Evolutionary conservation across 2,113 vertebrate genomes (phyloP).

Genomic region (Passer domesticus): DNA sequence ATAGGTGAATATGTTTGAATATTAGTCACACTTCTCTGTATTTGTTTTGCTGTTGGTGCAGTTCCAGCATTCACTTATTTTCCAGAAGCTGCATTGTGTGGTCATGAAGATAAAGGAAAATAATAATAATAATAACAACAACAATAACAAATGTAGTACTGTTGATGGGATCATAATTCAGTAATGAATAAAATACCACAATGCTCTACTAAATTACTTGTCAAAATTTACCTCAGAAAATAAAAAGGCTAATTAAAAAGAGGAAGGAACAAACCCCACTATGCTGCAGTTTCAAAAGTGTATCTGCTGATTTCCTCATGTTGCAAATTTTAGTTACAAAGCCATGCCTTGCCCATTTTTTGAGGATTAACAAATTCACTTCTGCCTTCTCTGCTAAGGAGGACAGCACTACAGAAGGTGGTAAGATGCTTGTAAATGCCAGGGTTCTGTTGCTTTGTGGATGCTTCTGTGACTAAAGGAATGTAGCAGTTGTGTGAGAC

Average conservation of each 20-base stretch:
- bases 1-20: neutral
- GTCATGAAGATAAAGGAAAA: slow-evolving; percentile 1
- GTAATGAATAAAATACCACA: neutral
- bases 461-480: neutral
- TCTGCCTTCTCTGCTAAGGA: neutral
- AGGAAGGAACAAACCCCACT: neutral
- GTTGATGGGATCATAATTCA: neutral
- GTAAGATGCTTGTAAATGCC: neutral
- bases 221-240: neutral
- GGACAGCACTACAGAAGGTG: neutral
- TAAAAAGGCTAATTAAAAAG: neutral
- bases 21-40: neutral
- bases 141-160: neutral
- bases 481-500: neutral
- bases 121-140: neutral
- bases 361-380: neutral
- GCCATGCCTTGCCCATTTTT: neutral
- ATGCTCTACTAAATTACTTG: neutral
- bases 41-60: neutral
- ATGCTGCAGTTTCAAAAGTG: neutral
- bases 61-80: neutral
- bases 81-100: neutral
- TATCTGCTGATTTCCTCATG: neutral
- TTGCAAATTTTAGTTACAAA: neutral
- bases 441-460: neutral